Percentiles rank a stretch among this genome's conserved stretches.
These are phyloP conservation scores for Crypturellus undulatus DNA, from an alignment of 2,113 vertebrate genomes.

Conservation along the genomic window DNA sequence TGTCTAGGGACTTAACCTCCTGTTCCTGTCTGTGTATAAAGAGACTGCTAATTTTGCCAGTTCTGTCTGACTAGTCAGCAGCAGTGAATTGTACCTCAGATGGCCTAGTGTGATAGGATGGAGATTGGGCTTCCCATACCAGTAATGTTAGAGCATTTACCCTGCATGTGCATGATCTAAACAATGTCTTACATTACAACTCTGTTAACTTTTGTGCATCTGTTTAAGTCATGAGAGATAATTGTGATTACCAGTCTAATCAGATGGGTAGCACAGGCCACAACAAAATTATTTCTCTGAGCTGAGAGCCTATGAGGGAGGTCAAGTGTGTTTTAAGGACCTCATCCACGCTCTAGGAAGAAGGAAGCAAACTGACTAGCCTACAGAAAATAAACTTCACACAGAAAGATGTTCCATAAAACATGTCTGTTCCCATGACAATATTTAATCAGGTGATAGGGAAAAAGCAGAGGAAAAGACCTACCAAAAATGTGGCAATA, in stretches of 20 bases:
- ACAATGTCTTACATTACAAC: background rate
- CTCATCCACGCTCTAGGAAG: background rate
- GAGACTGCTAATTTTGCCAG: background rate
- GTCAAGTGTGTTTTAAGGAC: background rate
- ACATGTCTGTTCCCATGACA: background rate
- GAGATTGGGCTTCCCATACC: background rate
- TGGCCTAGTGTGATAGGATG: background rate
- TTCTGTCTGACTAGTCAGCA: background rate
- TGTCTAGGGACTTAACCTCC: background rate
- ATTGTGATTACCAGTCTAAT: background rate
- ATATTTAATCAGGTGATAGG: background rate
- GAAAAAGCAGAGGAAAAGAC: background rate
- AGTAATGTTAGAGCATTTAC: background rate
- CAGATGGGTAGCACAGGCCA: background rate
- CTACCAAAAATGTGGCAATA: background rate
- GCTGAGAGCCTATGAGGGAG: background rate
- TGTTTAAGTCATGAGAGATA: background rate
- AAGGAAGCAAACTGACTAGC: background rate
- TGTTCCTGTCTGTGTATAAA: background rate
- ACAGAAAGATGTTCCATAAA: background rate
- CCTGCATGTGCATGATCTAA: background rate
- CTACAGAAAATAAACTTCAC: background rate
- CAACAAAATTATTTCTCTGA: rapidly evolving
- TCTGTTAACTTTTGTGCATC: rapidly evolving
- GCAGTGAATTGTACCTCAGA: background rate